Evolutionary conservation across 1,140 invertebrate species (phyloP).

Genomic region (Pygmarrhopalites habei): DNA sequence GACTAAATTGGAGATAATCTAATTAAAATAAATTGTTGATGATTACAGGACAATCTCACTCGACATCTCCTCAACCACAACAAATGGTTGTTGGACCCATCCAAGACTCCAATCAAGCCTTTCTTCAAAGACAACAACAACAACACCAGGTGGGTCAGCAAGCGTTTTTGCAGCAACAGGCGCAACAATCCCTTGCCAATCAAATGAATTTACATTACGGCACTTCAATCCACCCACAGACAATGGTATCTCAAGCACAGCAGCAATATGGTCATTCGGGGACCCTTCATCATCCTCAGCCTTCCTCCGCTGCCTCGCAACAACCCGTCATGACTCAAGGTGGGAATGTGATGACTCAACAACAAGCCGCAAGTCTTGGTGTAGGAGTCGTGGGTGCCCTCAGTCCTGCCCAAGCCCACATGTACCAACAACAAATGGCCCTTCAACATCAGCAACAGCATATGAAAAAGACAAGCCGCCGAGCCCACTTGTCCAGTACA

Average conservation of each 20-base stretch:
- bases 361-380: conserved; percentile 26
- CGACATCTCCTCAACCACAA: no score
- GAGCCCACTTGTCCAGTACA: conserved; percentile 30
- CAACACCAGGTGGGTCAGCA: neutral
- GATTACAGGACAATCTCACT: no score
- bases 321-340: conserved; percentile 30
- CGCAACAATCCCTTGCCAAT: no score
- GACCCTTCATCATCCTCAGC: neutral
- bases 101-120: conserved; percentile 29
- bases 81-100: no score
- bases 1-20: no score
- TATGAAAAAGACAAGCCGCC: conserved; percentile 46
- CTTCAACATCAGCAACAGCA: conserved; percentile 47
- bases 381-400: conserved; percentile 32
- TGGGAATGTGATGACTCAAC: conserved; percentile 28
- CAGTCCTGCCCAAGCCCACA: conserved; percentile 45
- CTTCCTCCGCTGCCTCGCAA: conserved; percentile 8
- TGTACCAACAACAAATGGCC: conserved; percentile 48
- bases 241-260: neutral
- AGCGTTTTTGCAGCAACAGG: no score
- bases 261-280: conserved; percentile 12
- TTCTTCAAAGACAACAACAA: conserved; percentile 33
- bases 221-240: no score
- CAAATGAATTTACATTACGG: no score
- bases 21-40: no score